These are phyloP conservation scores for Salvelinus sp. DNA, from an alignment of 2,113 vertebrate species.

Conservation along the genomic window DNA sequence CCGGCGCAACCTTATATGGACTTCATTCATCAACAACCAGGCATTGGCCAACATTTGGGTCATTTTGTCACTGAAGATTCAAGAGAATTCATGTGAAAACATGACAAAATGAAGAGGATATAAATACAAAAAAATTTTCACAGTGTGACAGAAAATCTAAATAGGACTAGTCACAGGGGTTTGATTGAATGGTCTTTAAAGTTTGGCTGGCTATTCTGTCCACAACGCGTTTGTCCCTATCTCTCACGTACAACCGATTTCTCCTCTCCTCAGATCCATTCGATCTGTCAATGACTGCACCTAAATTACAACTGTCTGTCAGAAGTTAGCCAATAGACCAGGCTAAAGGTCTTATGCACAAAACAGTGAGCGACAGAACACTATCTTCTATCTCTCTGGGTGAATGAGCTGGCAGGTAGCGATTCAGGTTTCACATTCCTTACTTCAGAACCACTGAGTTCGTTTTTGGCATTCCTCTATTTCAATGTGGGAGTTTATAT, in stretches of 20 bases:
- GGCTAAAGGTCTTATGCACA: background rate
- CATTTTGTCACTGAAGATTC: too few species aligned
- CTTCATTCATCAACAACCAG: background rate
- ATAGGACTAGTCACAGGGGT: too few species aligned
- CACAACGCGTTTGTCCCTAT: background rate
- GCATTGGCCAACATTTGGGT: too few species aligned
- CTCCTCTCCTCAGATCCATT: background rate
- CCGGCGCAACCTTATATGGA: background rate
- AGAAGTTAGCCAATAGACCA: background rate
- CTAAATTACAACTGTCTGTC: background rate
- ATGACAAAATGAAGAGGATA: too few species aligned
- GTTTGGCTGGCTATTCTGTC: background rate
- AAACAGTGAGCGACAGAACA: background rate
- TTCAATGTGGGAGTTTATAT: background rate
- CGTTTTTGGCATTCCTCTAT: background rate
- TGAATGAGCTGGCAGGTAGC: background rate
- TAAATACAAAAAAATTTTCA: too few species aligned
- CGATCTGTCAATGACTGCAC: background rate
- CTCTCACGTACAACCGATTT: background rate
- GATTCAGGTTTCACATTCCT: background rate
- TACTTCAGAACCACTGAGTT: background rate
- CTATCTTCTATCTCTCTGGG: background rate
- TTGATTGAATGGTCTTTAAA: too few species aligned
- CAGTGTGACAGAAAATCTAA: too few species aligned
- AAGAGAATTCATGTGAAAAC: too few species aligned